Conservation (phyloP, 2,797 vertebrate genomes). For the Gobio occitaniae region DNA sequence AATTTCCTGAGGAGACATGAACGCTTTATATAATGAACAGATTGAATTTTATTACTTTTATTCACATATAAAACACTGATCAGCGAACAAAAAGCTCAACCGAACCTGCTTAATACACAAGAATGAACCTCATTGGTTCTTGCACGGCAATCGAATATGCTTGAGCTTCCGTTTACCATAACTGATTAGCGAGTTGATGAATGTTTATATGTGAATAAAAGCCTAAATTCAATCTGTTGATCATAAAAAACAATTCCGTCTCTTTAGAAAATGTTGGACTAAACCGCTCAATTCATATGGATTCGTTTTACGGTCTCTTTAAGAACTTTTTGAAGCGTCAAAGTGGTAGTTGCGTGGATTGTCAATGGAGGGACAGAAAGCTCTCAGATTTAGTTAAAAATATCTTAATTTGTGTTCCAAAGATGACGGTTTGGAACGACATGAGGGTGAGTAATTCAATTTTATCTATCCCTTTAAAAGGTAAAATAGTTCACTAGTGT, state of each 20-base stretch:
- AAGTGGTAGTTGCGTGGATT: not conserved
- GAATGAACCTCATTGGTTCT: not conserved
- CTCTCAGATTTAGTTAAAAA: not conserved
- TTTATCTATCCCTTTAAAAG: not conserved
- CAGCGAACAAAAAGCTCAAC: no score
- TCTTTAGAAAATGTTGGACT: no score
- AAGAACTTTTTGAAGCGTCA: not conserved
- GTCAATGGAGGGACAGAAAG: not conserved
- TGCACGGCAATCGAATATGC: not conserved
- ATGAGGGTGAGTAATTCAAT: not conserved
- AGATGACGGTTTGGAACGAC: no score
- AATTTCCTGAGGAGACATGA: no score
- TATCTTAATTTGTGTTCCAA: no score
- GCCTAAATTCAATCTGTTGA: no score
- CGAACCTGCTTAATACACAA: not conserved
- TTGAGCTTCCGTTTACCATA: not conserved
- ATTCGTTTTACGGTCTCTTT: not conserved
- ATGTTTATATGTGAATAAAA: no score
- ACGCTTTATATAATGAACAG: no score
- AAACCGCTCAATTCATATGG: not conserved
- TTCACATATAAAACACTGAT: no score
- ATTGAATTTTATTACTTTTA: no score
- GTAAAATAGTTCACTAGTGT: not conserved
- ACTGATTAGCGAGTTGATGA: no score
- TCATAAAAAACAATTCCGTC: not conserved